Evolutionary conservation across 2,888 invertebrate genomes (phyloP).

Genomic region (Malthinus flaveolus): DNA sequence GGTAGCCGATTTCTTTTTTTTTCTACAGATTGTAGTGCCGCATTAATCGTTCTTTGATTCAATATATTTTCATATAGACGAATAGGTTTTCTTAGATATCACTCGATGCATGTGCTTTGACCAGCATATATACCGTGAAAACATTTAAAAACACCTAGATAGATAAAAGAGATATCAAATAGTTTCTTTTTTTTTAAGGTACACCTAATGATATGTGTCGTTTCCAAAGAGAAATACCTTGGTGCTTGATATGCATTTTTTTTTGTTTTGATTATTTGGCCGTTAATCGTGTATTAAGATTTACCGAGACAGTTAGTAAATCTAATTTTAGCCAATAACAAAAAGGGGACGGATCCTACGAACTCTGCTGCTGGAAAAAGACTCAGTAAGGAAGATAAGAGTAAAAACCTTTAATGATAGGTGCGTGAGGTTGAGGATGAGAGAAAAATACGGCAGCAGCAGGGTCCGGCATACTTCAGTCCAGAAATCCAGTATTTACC

Average conservation of each 20-base stretch:
- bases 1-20: slow-evolving; percentile 9
- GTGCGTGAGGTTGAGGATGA: slow-evolving; percentile 64
- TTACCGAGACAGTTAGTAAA: slow-evolving; percentile 47
- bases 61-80: slow-evolving; percentile 16
- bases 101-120: slow-evolving; percentile 34
- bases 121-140: slow-evolving; percentile 30
- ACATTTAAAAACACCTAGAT: slow-evolving; percentile 45
- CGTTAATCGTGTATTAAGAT: slow-evolving; percentile 37
- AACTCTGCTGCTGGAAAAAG: slow-evolving; percentile 51
- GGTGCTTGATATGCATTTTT: slow-evolving; percentile 51
- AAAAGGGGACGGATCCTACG: slow-evolving; percentile 41
- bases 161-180: slow-evolving; percentile 39
- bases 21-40: slow-evolving; percentile 44
- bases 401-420: slow-evolving; percentile 74
- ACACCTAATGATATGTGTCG: slow-evolving; percentile 44
- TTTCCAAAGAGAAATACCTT: slow-evolving; percentile 40
- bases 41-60: slow-evolving; percentile 50
- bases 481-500: slow-evolving; percentile 93
- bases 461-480: slow-evolving; percentile 66
- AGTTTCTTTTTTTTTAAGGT: slow-evolving; percentile 21
- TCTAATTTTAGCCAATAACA: slow-evolving; percentile 20
- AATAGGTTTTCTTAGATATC: slow-evolving; percentile 37
- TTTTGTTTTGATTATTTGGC: slow-evolving; percentile 47
- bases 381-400: slow-evolving; percentile 55
- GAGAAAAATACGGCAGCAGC: slow-evolving; percentile 68